Evolutionary conservation across 2,888 invertebrate genomes (phyloP).

Genomic region (Ichneumoninae sp.): DNA sequence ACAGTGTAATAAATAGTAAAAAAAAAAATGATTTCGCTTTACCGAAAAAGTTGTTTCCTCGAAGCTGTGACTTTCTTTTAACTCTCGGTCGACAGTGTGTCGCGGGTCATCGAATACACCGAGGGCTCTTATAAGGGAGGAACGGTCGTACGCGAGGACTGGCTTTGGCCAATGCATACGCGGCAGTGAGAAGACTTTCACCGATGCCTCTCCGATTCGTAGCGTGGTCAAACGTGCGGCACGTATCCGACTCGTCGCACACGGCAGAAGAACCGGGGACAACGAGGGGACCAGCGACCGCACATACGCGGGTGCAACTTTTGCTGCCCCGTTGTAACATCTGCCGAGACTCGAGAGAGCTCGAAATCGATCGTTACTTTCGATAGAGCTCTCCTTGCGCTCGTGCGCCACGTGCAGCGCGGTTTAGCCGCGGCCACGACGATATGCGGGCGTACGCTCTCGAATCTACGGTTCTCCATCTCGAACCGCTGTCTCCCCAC

Average conservation of each 20-base stretch:
- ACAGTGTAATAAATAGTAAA: neutral
- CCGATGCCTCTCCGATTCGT: constrained; percentile 35
- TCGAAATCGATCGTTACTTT: constrained; percentile 66
- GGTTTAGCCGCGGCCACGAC: constrained; percentile 14
- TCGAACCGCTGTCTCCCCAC: neutral
- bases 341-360: constrained; percentile 51
- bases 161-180: constrained; percentile 42
- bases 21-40: neutral
- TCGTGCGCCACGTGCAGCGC: constrained; percentile 39
- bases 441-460: constrained; percentile 33
- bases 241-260: constrained; percentile 6
- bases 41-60: neutral
- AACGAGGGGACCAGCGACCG: neutral
- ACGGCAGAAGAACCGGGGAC: neutral
- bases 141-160: constrained; percentile 42
- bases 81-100: constrained; percentile 10
- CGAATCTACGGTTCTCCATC: constrained; percentile 26
- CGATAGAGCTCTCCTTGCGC: constrained; percentile 52
- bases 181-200: constrained; percentile 45
- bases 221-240: constrained; percentile 45
- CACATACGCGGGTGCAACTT: constrained; percentile 49
- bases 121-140: constrained; percentile 43
- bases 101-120: constrained; percentile 17
- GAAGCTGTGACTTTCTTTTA: neutral
- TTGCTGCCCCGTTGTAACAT: constrained; percentile 55